Percentiles rank a stretch among this genome's conserved stretches.
phyloP scores from a whole-genome alignment of 2,113 vertebrate genomes.

The Sinocyclocheilus grahami region DNA sequence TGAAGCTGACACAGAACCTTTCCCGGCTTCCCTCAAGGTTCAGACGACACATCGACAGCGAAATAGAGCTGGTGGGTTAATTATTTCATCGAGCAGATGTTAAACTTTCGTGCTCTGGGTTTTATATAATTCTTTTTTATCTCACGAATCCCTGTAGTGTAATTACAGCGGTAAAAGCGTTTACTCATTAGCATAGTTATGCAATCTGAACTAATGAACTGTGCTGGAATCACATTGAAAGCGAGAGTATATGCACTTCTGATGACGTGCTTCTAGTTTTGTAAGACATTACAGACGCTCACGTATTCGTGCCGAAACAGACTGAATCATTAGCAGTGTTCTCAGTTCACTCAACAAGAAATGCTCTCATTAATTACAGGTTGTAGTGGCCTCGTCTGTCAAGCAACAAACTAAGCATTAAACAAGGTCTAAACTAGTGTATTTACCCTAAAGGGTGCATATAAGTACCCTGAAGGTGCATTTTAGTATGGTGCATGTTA shows the following conservation, averaged over 20 bases:
- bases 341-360: background rate
- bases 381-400: background rate
- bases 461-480: no score
- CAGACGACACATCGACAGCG: constrained; percentile 24
- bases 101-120: constrained; percentile 41
- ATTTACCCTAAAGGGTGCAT: no score
- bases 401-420: background rate
- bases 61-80: constrained; percentile 42
- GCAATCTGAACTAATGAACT: constrained; percentile 61
- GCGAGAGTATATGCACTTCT: constrained; percentile 21
- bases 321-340: background rate
- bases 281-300: constrained; percentile 10
- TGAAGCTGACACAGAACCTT: background rate
- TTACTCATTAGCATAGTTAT: constrained; percentile 60
- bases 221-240: constrained; percentile 38
- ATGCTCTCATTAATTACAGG: background rate
- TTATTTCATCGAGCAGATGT: constrained; percentile 53
- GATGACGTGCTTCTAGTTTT: constrained; percentile 15
- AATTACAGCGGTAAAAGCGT: constrained; percentile 56
- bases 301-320: constrained; percentile 1
- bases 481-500: no score
- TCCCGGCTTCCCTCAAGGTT: constrained; percentile 1
- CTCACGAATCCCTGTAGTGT: constrained; percentile 48
- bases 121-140: constrained; percentile 56
- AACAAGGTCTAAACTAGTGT: no score